Evolutionary conservation across 2,113 vertebrate genomes (phyloP), one percentile per base, ranked within the genome.

Genomic region (Sturnus vulgaris): DNA sequence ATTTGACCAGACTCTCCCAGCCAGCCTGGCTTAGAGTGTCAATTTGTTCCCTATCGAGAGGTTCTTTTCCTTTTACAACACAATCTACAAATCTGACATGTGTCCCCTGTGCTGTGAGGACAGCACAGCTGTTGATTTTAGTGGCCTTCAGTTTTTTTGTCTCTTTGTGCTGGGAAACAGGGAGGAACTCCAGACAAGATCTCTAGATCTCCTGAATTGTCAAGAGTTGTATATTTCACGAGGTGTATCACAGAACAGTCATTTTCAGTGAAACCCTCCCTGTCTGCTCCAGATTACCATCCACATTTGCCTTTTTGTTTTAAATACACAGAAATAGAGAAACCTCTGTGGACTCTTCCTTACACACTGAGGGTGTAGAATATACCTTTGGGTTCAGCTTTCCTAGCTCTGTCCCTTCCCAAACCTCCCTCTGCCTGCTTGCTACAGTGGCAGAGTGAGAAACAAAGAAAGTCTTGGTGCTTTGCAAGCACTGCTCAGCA

Each of bases 321-420:
- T 46, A 65, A 63, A 59, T 35, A 37, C 33, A 63, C 37, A 88
- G 66, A 79, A 91, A 75, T 8, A 76, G 53, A 49, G 81, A 63
- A 75, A 59, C 7, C 6, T 66, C 52, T 92, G 12, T 64, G 81
- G 21, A 31, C 23, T 88, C 19, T 88, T 59, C 21, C 19, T 90
- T 35, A 39, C 0, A 0, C 9, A 68, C 49, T 55, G 40, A 3
- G 42, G 5, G 7, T 83, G 28, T 49, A 22, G 50, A 60, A 46
- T 68, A 86, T n/a, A 46, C 20, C 42, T 84, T 55, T 37, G 65
- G 17, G 20, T 46, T 64, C 75, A 63, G 3, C 73, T 64, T 78
- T 60, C 33, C 49, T 1, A 3, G 17, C 78, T 71, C 52, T 68
- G 65, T 82, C 53, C 44, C 40, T 52, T 90, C 49, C n/a, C 16